Base-by-base conservation (phyloP, 1,140 invertebrate genomes). In the Tetramorium alpestre region DNA sequence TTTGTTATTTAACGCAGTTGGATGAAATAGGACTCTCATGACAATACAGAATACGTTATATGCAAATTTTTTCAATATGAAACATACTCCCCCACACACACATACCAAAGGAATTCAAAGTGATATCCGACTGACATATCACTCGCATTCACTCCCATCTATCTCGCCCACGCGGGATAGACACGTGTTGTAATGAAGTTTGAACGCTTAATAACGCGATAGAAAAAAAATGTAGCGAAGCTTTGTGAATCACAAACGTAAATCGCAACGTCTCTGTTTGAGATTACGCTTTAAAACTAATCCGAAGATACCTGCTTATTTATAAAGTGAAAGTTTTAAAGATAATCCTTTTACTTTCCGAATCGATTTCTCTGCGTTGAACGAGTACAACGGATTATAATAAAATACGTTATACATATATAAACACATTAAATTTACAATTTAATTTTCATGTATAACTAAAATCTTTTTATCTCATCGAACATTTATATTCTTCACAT, bases 61-160 rank as follows among this genome's bases (percentile, higher is more conserved):
- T 33, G 5, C 44, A 65, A n/a, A 41, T 65, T 65, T 65, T 41
- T 65, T 65, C 64, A 65, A 65, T 65, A 65, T 44, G 8, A 65
- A 65, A 65, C 28, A 22, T n/a, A 54, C 4, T 18, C 18, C 6
- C 13, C 13, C 7, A 44, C 41, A 44, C 1, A 10, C 54, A 25
- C 10, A 58, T 3, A 13, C 11, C 33, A 65, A 38, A 41, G 33
- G 18, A 65, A 62, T 62, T 2, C 22, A 10, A 60, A 64, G 28
- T n/a, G 16, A 38, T 64, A 64, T 64, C 11, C 18, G 33, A n/a
- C 7, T 65, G 28, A 65, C 28, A 38, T 10, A 65, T 33, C 28
- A 18, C 28, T 18, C 16, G 33, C 13, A n/a, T 64, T 60, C 22
- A 28, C 11, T 33, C 33, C 33, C 33, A 33, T 33, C 3, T 33